A percentile compares a stretch with the other conserved stretches of the same genome.
Evolutionary conservation across 2,888 invertebrate genomes (phyloP).

Genomic region (Polyommatus icarus): DNA sequence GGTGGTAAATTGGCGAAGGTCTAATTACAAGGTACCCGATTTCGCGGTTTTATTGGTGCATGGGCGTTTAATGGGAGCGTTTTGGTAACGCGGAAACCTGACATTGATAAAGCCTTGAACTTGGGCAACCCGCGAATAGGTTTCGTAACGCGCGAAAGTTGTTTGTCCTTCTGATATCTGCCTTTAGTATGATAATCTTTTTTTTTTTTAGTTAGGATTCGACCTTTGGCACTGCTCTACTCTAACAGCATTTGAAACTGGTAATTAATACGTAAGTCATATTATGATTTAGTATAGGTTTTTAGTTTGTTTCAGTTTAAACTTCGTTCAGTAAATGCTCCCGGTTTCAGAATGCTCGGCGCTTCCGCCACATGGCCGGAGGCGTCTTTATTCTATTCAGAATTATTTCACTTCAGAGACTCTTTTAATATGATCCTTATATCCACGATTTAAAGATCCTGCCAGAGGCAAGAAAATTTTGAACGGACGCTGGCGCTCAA

Average conservation of each 20-base stretch:
- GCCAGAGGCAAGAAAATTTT: neutral
- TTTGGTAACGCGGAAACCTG: conserved; percentile 57
- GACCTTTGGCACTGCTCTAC: too few species aligned
- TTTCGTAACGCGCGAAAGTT: conserved; percentile 30
- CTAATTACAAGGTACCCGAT: conserved; percentile 26
- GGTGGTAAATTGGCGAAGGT: conserved; percentile 16
- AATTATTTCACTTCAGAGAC: neutral
- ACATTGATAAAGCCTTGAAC: conserved; percentile 59
- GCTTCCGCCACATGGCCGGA: conserved; percentile 26
- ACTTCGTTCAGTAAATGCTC: neutral
- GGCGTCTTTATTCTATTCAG: neutral
- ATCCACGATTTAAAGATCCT: neutral
- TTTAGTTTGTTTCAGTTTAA: neutral
- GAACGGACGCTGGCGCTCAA: neutral
- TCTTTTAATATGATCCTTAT: neutral
- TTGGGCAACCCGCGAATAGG: conserved; percentile 34
- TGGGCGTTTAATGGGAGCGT: conserved; percentile 38
- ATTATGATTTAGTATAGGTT: too few species aligned
- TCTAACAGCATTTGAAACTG: too few species aligned
- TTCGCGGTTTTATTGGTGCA: conserved; percentile 16
- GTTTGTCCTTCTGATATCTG: neutral
- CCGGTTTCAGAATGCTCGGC: neutral
- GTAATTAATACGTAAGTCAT: too few species aligned
- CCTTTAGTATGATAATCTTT: too few species aligned
- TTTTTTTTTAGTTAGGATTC: too few species aligned